These are phyloP conservation scores for Dendronephthya gigantea DNA, from an alignment of 64 coral and sea anemone species.

Conservation along the genomic window DNA sequence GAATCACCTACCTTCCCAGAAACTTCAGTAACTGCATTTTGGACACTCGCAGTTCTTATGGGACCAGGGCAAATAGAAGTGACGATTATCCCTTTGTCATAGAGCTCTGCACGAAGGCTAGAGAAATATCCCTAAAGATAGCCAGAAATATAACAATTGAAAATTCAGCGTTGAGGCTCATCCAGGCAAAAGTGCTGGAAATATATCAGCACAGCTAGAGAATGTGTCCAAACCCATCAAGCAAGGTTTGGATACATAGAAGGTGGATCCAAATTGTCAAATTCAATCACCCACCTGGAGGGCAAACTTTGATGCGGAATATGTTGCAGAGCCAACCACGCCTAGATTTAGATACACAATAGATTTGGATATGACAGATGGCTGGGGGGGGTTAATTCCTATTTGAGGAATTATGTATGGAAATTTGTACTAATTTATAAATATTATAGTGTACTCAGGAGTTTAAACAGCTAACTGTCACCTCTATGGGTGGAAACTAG, in stretches of 20 bases:
- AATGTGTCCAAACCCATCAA: no score
- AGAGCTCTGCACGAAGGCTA: not conserved
- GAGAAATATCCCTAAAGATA: not conserved
- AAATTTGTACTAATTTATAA: no score
- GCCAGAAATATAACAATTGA: not conserved
- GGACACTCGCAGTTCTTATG: not conserved
- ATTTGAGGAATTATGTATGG: no score
- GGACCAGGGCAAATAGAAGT: slow-evolving; percentile 1
- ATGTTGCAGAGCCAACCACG: not conserved
- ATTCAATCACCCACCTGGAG: not conserved
- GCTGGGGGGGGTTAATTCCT: no score
- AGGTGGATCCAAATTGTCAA: no score
- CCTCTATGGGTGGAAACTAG: no score
- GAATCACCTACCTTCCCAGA: not conserved
- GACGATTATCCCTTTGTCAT: not conserved
- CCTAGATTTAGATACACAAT: not conserved
- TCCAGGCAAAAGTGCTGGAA: no score
- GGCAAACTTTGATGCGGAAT: slow-evolving; percentile 4
- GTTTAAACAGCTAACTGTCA: no score
- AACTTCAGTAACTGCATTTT: not conserved
- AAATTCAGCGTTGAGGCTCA: not conserved
- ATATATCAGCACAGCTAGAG: no score
- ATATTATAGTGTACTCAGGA: no score
- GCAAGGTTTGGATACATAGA: no score
- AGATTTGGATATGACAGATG: no score